Conservation (phyloP, 2,888 invertebrate species). For the Clusia tigrina region DNA sequence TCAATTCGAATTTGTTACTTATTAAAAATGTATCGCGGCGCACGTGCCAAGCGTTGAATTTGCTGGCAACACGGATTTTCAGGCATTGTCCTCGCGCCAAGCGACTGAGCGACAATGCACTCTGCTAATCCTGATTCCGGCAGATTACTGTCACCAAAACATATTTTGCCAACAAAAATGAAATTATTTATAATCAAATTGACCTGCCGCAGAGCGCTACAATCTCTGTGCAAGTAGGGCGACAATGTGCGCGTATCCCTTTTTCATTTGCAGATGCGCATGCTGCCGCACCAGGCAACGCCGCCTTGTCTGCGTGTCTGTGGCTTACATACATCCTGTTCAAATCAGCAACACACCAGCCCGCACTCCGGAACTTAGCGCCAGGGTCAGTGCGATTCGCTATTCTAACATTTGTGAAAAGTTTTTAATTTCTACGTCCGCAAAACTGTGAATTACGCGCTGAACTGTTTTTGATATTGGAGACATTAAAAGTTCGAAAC, state of each 20-base stretch:
- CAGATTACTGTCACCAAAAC: constrained; percentile 66
- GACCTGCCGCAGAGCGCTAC: constrained; percentile 40
- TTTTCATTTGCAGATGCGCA: too few species aligned
- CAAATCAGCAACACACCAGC: neutral
- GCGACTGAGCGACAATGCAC: constrained; percentile 41
- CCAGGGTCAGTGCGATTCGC: neutral
- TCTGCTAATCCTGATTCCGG: constrained; percentile 59
- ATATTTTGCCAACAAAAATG: constrained; percentile 50
- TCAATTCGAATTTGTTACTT: constrained; percentile 47
- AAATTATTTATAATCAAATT: constrained; percentile 58
- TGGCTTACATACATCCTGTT: neutral
- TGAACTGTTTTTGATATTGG: constrained; percentile 52
- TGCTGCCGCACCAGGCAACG: too few species aligned
- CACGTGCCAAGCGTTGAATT: constrained; percentile 54
- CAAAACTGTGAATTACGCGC: constrained; percentile 55
- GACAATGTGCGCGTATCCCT: constrained; percentile 4
- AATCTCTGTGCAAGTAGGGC: constrained; percentile 17
- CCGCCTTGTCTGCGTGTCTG: too few species aligned
- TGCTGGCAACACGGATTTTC: constrained; percentile 13
- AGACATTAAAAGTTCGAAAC: constrained; percentile 33
- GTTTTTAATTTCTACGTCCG: constrained; percentile 12
- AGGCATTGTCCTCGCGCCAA: constrained; percentile 34
- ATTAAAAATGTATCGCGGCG: constrained; percentile 49
- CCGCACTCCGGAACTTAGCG: neutral
- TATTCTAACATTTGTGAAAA: neutral